These are phyloP conservation scores for Acleris sparsana DNA, from an alignment of 2,888 invertebrate species.

Conservation along the genomic window DNA sequence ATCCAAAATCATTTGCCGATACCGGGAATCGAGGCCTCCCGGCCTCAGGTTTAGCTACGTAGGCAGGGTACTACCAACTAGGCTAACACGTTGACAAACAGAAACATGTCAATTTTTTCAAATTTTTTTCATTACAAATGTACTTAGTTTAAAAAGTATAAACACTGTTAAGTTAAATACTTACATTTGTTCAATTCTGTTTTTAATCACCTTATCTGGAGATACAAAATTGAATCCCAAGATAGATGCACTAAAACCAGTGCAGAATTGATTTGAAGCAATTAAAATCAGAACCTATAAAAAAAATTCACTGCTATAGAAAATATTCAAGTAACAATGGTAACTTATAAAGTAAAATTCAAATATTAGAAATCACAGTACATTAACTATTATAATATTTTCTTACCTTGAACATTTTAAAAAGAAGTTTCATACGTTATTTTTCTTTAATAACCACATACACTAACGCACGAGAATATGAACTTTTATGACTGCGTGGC, in stretches of 20 bases:
- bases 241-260: neutral
- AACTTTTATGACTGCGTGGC: conserved; percentile 11
- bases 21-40: too few relatives aligned
- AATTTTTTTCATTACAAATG: too few relatives aligned
- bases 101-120: too few relatives aligned
- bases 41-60: too few relatives aligned
- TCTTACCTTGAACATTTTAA: conserved; percentile 4
- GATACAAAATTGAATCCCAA: neutral
- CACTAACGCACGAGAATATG: conserved; percentile 8
- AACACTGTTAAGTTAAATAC: neutral
- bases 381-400: neutral
- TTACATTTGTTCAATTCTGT: conserved; percentile 17
- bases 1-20: too few relatives aligned
- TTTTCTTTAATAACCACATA: neutral
- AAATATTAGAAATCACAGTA: neutral
- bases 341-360: neutral
- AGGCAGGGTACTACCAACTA: too few relatives aligned
- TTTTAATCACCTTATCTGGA: neutral
- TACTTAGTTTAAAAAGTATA: too few relatives aligned
- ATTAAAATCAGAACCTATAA: conserved; percentile 20
- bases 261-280: neutral
- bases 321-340: too few relatives aligned
- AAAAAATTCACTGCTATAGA: neutral
- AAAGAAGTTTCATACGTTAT: neutral
- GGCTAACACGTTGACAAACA: too few relatives aligned